Conservation (phyloP, 1,140 invertebrate species). For the Cardiocondyla obscurior region DNA sequence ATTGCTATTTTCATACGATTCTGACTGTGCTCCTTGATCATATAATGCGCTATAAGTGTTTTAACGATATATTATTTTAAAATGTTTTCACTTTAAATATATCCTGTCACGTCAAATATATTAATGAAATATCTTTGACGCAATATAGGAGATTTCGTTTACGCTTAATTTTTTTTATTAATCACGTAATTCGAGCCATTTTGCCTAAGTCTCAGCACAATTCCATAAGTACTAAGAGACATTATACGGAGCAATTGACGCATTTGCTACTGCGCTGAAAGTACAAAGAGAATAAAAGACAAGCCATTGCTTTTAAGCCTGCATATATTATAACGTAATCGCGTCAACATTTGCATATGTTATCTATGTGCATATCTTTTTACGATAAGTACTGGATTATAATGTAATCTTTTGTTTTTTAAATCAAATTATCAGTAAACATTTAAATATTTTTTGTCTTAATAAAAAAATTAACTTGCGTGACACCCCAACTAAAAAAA, state of each 20-base stretch:
- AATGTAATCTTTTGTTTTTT: neutral
- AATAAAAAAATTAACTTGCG: neutral
- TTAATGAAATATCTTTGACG: neutral
- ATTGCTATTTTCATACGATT: slow-evolving; percentile 35
- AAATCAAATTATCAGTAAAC: neutral
- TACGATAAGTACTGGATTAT: neutral
- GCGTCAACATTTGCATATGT: slow-evolving; percentile 5
- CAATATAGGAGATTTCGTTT: neutral
- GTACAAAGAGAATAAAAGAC: slow-evolving; percentile 57
- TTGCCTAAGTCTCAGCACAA: slow-evolving; percentile 18
- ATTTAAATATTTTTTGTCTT: neutral
- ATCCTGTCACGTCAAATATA: neutral
- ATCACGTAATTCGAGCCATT: neutral
- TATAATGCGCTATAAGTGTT: neutral
- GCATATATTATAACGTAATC: slow-evolving; percentile 27
- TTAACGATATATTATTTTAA: neutral
- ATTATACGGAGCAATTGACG: neutral
- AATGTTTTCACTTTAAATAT: neutral
- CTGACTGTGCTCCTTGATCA: neutral
- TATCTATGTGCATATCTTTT: slow-evolving; percentile 21
- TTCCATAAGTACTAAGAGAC: slow-evolving; percentile 7
- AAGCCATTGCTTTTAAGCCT: slow-evolving; percentile 19
- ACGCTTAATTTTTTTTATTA: neutral
- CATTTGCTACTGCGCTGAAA: slow-evolving; percentile 40
- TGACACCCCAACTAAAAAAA: neutral